Evolutionary conservation across 1,140 invertebrate genomes (phyloP), one percentile per base, ranked within the genome.

Genomic region (Metaphire vulgaris): DNA sequence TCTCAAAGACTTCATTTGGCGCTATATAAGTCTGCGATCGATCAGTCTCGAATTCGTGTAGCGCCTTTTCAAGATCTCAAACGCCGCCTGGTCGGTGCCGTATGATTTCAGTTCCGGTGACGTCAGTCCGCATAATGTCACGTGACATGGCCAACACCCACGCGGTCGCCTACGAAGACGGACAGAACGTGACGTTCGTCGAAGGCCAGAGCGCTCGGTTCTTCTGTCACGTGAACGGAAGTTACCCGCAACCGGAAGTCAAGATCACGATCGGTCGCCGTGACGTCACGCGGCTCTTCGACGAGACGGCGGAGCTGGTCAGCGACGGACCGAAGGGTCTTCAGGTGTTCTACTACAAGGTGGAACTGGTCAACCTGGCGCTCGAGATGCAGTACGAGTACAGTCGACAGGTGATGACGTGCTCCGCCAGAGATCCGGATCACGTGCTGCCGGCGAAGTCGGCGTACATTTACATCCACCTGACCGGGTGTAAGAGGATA

Each of bases 141-240:
- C 72, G 64, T 30, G 30, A 74, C 41, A 34, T 29, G 16, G 32
- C 41, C 29, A 41, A 41, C 41, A 56, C 72, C n/a, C 72, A 74
- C 41, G 72, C 33, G 21, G 34, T 74, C 2, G 72, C 72, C n/a
- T 74, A 74, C 21, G 33, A 56, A 14, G 26, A 34, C 29, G 72
- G 72, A 6, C 33, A 74, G 29, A 30, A 30, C 6, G 41, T 74
- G 15, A 6, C 41, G 33, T 74, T 74, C 31, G 64, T 15, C 1
- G 72, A 74, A 31, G 72, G 72, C 41, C 33, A 74, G 26, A n/a
- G n/a, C 14, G 33, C 28, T 12, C 21, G 21, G 16, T 15, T 74
- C 41, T 56, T 64, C 72, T 74, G 72, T 29, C 72, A 74, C 33
- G 72, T 64, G 29, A 56, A n/a, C 41, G 72, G 72, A 74, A 64